Percentiles rank a stretch among this genome's conserved stretches.
phyloP scores from a whole-genome alignment of 2,888 invertebrate species.

The Colostygia pectinataria region DNA sequence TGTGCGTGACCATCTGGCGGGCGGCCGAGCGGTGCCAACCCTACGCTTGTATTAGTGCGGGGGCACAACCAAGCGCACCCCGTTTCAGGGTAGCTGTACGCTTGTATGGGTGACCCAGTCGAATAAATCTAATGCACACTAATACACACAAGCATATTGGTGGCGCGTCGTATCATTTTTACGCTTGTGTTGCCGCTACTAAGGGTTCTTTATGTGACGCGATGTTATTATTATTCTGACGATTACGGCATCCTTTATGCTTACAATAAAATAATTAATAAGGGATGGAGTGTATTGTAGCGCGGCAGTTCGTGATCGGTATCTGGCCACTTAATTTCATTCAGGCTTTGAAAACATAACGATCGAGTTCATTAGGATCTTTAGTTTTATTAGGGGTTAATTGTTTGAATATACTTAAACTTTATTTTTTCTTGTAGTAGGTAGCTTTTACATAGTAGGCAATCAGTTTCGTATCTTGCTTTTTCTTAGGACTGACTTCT shows the following conservation, averaged over 20 bases:
- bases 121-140: conserved; percentile 75
- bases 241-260: conserved; percentile 82
- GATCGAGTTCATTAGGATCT: conserved; percentile 65
- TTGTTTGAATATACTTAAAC: conserved; percentile 1
- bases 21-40: conserved; percentile 60
- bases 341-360: conserved; percentile 66
- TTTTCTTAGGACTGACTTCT: no score
- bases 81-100: conserved; percentile 65
- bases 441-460: no score
- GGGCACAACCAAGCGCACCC: conserved; percentile 68
- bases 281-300: conserved; percentile 80
- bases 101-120: conserved; percentile 80
- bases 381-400: conserved; percentile 46
- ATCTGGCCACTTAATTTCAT: conserved; percentile 71
- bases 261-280: conserved; percentile 83
- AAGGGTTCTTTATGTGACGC: conserved; percentile 79
- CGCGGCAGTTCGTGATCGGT: conserved; percentile 72
- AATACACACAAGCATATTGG: conserved; percentile 80
- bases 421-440: not conserved
- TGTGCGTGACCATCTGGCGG: conserved; percentile 79
- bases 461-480: no score
- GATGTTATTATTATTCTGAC: conserved; percentile 83
- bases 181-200: conserved; percentile 81
- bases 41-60: conserved; percentile 62
- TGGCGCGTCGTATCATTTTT: conserved; percentile 78